Percentiles rank a stretch among this genome's conserved stretches.
Conservation (phyloP, 1,140 invertebrate species). For the Brachionus koreanus region DNA sequence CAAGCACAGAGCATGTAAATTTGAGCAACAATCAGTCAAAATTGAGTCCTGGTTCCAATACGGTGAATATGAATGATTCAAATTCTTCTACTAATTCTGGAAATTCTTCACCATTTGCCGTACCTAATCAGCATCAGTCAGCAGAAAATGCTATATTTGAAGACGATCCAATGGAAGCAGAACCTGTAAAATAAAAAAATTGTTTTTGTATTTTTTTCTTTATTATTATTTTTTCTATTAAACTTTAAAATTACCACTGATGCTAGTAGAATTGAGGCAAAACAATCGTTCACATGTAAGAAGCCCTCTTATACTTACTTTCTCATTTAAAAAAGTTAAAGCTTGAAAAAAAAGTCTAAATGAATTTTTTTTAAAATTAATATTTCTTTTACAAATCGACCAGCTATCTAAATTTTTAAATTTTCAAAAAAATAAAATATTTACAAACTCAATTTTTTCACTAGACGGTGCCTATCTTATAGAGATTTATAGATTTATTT, state of each 20-base stretch:
- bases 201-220: not conserved
- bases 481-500: no score
- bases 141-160: constrained; percentile 16
- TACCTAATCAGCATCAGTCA: not conserved
- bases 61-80: constrained; percentile 19
- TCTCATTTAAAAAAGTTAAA: not conserved
- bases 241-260: not conserved
- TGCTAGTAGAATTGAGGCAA: not conserved
- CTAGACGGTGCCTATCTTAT: no score
- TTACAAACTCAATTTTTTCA: not conserved
- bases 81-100: constrained; percentile 27
- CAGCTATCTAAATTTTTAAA: not conserved
- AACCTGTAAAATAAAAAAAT: constrained; percentile 31
- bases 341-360: not conserved
- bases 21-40: not conserved
- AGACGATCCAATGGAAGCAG: constrained; percentile 26
- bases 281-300: not conserved
- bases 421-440: not conserved
- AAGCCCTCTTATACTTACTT: not conserved
- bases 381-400: constrained; percentile 3
- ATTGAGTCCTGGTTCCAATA: constrained; percentile 3
- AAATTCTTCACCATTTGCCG: not conserved
- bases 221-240: not conserved
- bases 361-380: not conserved
- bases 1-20: not conserved